Base-by-base conservation (phyloP, 2,888 invertebrate species). In the Endotricha flammealis region DNA sequence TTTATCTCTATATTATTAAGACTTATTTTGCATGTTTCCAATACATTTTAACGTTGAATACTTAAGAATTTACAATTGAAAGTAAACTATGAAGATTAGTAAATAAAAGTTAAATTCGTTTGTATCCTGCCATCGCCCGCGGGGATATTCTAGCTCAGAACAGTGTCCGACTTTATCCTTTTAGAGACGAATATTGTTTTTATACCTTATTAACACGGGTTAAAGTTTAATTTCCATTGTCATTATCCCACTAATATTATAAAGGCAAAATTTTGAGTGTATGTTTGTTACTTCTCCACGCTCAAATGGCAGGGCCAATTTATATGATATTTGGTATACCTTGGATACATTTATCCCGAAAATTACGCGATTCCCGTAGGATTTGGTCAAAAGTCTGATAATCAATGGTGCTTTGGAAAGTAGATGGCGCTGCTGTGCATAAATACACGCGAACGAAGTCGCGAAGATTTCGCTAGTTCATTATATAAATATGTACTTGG, bases 121-220 rank as follows among this genome's bases (percentile, higher is more conserved):
- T 44, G 46, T 38, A 37, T 13, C 17, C 30, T 38, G 24, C 22
- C 16, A 42, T 53, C 38, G 44, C 61, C 61, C 65, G 64, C 61
- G 63, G 55, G 63, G 61, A 64, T 60, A 66, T 60, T 69, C 72
- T 67, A 67, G 67, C 60, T 64, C 55, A 56, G 59, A 66, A 64
- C 60, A 62, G 60, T 63, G 64, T 60, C 53, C 55, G 47, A 39
- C 27, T 27, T 53, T 62, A 58, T 59, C 65, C 66, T 62, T 70
- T 64, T 68, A 58, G 58, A 60, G 64, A 46, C 53, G 46, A 31
- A 49, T 47, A 40, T 45, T 38, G 44, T 29, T 25, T 11, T 39
- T 41, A 36, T 30, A 36, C 47, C 44, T 57, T 57, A 46, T 34
- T 2, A 2, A 20, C 32, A 39, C 10, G 33, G 1, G 1, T 36